phyloP scores from a whole-genome alignment of 2,797 vertebrate species.

The Tamandua tetradactyla region DNA sequence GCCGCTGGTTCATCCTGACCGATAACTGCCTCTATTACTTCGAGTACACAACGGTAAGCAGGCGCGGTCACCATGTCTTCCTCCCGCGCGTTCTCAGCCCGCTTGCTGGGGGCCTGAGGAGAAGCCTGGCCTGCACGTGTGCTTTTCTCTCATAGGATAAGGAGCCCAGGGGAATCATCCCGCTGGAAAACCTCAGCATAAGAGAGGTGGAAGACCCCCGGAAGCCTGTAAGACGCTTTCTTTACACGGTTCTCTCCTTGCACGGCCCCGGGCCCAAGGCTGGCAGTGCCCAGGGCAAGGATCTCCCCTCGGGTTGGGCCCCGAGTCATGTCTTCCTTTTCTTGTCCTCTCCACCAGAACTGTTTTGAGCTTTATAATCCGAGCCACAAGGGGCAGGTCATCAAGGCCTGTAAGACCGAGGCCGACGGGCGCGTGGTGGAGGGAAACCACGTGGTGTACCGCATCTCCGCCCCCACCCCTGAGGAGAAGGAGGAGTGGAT shows the following conservation, averaged over 20 bases:
- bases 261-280: background rate
- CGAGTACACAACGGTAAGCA: conserved; percentile 95
- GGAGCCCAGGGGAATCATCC: conserved; percentile 97
- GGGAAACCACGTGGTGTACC: conserved; percentile 98
- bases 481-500: conserved; percentile 99
- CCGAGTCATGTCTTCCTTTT: background rate
- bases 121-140: background rate
- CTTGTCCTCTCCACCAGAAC: conserved; percentile 87
- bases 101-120: background rate
- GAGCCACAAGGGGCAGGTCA: conserved; percentile 97
- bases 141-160: conserved; percentile 90
- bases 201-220: conserved; percentile 97
- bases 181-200: conserved; percentile 97
- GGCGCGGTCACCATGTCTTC: background rate
- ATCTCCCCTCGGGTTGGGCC: background rate
- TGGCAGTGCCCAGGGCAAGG: background rate
- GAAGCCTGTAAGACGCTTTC: conserved; percentile 91
- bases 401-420: conserved; percentile 99
- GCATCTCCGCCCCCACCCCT: conserved; percentile 96
- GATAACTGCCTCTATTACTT: conserved; percentile 99
- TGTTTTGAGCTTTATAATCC: conserved; percentile 99
- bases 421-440: conserved; percentile 97
- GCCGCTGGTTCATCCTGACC: conserved; percentile 98
- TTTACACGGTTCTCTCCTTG: background rate
- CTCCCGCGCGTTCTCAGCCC: background rate